Evolutionary conservation across 1,140 invertebrate species (phyloP), one percentile per base, ranked within the genome.

Genomic region (Drosophila sulfurigaster): DNA sequence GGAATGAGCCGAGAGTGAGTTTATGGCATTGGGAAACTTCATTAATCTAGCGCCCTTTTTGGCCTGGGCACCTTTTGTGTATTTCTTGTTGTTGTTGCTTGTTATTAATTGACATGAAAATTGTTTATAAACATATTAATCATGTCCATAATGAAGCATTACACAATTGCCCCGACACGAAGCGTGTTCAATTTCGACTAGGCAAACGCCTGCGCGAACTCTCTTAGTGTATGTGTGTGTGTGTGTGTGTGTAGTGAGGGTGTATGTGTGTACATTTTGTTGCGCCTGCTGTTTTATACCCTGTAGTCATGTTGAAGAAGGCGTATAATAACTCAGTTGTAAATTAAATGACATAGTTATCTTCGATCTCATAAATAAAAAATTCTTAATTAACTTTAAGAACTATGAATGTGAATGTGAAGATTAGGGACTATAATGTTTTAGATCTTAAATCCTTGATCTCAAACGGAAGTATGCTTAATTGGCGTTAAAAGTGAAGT

Each of bases 121-220:
- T 75, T 89, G 86, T 81, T 89, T 89, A 89, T 89, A 89, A 89
- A 90, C 85, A 89, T 89, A 90, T 89, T 89, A 89, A 89, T 89
- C 86, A 89, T 82, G 54, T 41, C 49, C 69, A 71, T 89, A 89
- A 89, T 90, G 85, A 89, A 90, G 86, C 75, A 90, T 89, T 85
- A 81, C 86, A 85, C 81, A 89, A 75, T 81, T 58, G 54, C 45
- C 41, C 45, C 70, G 69, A 60, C 85, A 65, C 51, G 63, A 43
- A 71, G 74, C 65, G 81, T 82, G 73, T 81, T 80, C 66, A 71
- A 82, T 87, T 87, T 79, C 51, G 58, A 69, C 56, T 60, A 51
- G 45, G 28, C 52, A 64, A 62, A 51, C 72, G 59, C 58, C 65
- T 68, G 16, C 43, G 45, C 46, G 64, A 43, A 13, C 41, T 43